A percentile compares a stretch with the other conserved stretches of the same genome.
These are phyloP conservation scores for Lycia hirtaria DNA, from an alignment of 2,888 invertebrate genomes.

Conservation along the genomic window DNA sequence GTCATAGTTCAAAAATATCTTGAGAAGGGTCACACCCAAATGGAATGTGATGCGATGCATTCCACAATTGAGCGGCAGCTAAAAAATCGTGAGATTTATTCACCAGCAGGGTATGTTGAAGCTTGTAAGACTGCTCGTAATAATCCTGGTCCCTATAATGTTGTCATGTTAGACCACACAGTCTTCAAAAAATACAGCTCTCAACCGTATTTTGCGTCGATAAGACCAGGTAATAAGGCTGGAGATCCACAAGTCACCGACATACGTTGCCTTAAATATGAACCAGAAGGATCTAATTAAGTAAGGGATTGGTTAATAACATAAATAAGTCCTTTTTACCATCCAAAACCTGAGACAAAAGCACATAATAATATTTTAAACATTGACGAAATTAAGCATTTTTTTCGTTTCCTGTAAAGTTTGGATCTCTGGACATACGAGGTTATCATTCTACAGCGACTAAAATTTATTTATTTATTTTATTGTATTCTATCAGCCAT, in stretches of 20 bases:
- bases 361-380: slow-evolving; percentile 7
- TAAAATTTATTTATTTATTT: no score
- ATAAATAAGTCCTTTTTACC: slow-evolving; percentile 17
- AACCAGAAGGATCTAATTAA: neutral
- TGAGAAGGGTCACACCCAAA: slow-evolving; percentile 39
- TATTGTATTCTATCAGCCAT: no score
- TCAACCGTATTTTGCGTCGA: slow-evolving; percentile 26
- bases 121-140: slow-evolving; percentile 33
- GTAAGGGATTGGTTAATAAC: slow-evolving; percentile 13
- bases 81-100: slow-evolving; percentile 41
- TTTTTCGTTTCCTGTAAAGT: slow-evolving; percentile 13
- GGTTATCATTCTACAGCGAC: slow-evolving; percentile 5
- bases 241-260: slow-evolving; percentile 29
- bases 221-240: slow-evolving; percentile 27
- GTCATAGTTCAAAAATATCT: slow-evolving; percentile 37
- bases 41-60: slow-evolving; percentile 55
- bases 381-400: slow-evolving; percentile 18
- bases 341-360: slow-evolving; percentile 18
- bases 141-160: slow-evolving; percentile 31
- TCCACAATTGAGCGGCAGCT: slow-evolving; percentile 49
- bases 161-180: slow-evolving; percentile 27
- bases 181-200: slow-evolving; percentile 26
- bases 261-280: slow-evolving; percentile 26
- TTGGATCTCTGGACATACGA: slow-evolving; percentile 17
- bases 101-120: slow-evolving; percentile 34